Evolutionary conservation across 2,113 vertebrate species (phyloP).

Genomic region (Brachyistius frenatus): DNA sequence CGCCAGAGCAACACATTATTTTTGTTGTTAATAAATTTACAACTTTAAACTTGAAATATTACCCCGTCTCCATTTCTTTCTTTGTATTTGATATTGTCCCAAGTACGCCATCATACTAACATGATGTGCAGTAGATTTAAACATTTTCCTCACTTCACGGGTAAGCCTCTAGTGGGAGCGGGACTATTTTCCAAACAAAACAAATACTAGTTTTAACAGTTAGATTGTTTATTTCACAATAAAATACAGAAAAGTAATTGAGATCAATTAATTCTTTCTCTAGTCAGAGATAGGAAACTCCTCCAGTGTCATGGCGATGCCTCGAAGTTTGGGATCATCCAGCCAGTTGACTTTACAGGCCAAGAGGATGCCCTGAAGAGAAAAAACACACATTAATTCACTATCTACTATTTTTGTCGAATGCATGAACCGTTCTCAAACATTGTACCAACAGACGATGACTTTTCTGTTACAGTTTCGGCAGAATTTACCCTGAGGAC

Average conservation of each 20-base stretch:
- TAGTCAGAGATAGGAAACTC: constrained; percentile 76
- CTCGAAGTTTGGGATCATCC: constrained; percentile 81
- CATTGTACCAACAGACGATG: neutral
- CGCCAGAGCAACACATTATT: too few species aligned
- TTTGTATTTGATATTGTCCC: too few species aligned
- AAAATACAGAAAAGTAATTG: constrained; percentile 5
- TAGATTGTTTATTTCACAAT: constrained; percentile 10
- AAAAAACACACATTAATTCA: constrained; percentile 18
- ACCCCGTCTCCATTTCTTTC: too few species aligned
- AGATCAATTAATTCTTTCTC: neutral
- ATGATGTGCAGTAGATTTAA: too few species aligned
- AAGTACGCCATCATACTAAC: too few species aligned
- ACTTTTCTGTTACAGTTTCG: too few species aligned
- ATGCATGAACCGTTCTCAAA: neutral
- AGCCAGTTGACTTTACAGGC: constrained; percentile 84
- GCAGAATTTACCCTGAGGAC: constrained; percentile 79
- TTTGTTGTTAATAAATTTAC: too few species aligned
- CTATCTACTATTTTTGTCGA: neutral
- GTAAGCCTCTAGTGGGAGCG: constrained; percentile 44
- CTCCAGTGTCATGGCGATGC: constrained; percentile 81
- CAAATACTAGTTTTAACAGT: neutral
- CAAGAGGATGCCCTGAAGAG: constrained; percentile 80
- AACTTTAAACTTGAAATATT: too few species aligned
- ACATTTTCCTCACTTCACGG: fast-evolving
- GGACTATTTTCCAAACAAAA: neutral